Percentiles rank a stretch among this genome's conserved stretches.
Conservation (phyloP, 2,797 vertebrate species). For the Urocyon cinereoargenteus region DNA sequence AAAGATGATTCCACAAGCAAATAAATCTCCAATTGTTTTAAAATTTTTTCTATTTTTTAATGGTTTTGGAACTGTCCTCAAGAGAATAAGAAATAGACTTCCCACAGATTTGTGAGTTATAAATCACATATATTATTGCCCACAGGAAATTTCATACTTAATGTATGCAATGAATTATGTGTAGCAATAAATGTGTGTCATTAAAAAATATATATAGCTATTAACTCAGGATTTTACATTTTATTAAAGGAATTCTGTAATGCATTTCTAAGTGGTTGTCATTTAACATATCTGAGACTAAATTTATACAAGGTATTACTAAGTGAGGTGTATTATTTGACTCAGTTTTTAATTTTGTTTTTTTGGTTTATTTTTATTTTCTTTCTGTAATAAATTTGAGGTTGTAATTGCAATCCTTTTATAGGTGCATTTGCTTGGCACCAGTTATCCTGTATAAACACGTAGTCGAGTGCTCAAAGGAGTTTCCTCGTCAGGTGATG, state of each 20-base stretch:
- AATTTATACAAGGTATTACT: conserved; percentile 67
- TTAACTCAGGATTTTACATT: conserved; percentile 74
- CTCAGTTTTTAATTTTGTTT: background rate
- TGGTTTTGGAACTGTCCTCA: conserved; percentile 41
- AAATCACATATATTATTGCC: conserved; percentile 79
- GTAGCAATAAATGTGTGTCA: conserved; percentile 75
- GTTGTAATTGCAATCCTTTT: background rate
- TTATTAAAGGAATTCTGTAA: conserved; percentile 78
- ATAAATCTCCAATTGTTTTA: conserved; percentile 41
- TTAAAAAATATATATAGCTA: conserved; percentile 76
- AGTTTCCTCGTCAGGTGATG: background rate
- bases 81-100: conserved; percentile 69
- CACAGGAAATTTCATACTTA: conserved; percentile 69
- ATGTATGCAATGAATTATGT: conserved; percentile 78
- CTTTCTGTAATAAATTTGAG: conserved; percentile 39
- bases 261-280: conserved; percentile 77
- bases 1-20: conserved; percentile 57
- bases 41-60: conserved; percentile 36
- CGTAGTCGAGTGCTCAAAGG: background rate
- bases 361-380: conserved; percentile 42
- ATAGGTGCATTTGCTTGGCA: background rate
- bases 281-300: conserved; percentile 66
- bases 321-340: conserved; percentile 27
- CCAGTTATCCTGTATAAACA: background rate
- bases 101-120: conserved; percentile 64